phyloP scores from a whole-genome alignment of 2,797 vertebrate genomes.

The Epinephelus coioides region DNA sequence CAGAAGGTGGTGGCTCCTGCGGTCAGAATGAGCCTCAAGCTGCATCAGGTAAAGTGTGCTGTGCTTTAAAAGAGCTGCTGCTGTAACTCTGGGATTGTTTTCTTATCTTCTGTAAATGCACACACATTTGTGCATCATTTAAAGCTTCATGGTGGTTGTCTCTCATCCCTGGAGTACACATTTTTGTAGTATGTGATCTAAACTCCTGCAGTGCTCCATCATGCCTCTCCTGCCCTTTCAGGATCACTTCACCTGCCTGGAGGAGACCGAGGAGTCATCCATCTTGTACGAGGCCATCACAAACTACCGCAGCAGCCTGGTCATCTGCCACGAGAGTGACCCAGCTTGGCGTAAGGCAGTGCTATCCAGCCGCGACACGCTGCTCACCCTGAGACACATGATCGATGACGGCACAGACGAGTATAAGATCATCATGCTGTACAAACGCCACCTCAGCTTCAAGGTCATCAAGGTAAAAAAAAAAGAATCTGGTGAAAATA shows the following conservation, averaged over 20 bases:
- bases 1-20: conserved; percentile 95
- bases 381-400: conserved; percentile 95
- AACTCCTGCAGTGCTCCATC: neutral
- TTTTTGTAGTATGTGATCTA: neutral
- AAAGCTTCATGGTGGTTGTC: accelerated
- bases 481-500: neutral
- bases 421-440: conserved; percentile 99
- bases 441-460: conserved; percentile 96
- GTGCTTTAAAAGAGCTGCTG: neutral
- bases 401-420: conserved; percentile 96
- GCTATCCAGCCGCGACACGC: conserved; percentile 93
- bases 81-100: neutral
- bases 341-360: conserved; percentile 95
- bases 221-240: conserved; percentile 61
- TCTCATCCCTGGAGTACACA: neutral
- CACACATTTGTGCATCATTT: neutral
- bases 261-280: conserved; percentile 94
- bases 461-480: conserved; percentile 96
- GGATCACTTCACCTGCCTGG: conserved; percentile 98
- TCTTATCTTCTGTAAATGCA: neutral
- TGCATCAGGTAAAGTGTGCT: conserved; percentile 91
- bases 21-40: conserved; percentile 96
- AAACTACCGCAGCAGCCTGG: conserved; percentile 92
- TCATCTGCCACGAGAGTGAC: conserved; percentile 97
- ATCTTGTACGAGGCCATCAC: conserved; percentile 94